Evolutionary conservation across 1,140 invertebrate species (phyloP).

Genomic region (Agrilus planipennis): DNA sequence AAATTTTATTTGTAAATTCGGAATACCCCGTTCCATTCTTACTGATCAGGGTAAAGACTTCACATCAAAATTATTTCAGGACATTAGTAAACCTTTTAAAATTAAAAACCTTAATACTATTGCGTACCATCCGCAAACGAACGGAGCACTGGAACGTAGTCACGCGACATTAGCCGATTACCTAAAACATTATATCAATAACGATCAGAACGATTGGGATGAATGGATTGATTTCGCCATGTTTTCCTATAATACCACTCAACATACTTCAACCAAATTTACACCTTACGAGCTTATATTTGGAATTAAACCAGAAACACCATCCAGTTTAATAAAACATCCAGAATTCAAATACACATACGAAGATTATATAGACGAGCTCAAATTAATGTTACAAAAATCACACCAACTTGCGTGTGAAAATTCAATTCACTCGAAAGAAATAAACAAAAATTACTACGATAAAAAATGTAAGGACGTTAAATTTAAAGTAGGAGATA

Average conservation of each 20-base stretch:
- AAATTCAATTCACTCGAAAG: conserved; percentile 4
- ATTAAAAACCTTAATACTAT: background rate
- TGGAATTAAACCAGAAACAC: conserved; percentile 20
- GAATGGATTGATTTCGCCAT: conserved; percentile 23
- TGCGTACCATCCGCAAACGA: background rate
- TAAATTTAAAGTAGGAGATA: conserved; percentile 3
- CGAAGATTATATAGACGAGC: background rate
- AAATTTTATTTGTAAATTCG: background rate
- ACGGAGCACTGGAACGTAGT: background rate
- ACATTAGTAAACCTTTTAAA: background rate
- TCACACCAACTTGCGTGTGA: background rate
- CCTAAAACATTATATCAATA: conserved; percentile 26
- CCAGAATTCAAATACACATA: conserved; percentile 8
- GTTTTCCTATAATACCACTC: conserved; percentile 24
- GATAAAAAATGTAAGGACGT: conserved; percentile 9
- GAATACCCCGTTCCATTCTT: background rate
- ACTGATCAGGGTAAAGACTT: background rate
- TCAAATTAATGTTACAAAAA: conserved; percentile 1
- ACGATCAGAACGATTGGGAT: conserved; percentile 25
- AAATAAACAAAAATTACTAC: conserved; percentile 1
- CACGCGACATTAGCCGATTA: too few species aligned
- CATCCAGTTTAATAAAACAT: conserved; percentile 5
- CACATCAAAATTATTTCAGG: background rate
- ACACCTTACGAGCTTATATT: conserved; percentile 17
- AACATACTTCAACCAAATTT: conserved; percentile 15